These are phyloP conservation scores for Protonemura montana DNA, from an alignment of 2,888 invertebrate genomes.

Conservation along the genomic window DNA sequence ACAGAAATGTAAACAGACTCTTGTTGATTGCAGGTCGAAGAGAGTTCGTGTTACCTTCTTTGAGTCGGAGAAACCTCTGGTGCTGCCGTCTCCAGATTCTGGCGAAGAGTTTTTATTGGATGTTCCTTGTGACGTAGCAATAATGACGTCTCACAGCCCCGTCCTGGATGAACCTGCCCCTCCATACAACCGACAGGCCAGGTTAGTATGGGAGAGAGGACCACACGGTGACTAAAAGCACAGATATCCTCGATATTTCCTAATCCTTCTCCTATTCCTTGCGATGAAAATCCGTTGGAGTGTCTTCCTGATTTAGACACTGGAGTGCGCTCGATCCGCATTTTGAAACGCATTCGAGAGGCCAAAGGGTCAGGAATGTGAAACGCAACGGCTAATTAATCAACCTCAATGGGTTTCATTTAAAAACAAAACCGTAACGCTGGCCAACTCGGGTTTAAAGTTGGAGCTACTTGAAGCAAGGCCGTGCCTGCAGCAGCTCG, in stretches of 20 bases:
- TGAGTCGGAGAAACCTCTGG: constrained; percentile 81
- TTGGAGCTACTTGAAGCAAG: not conserved
- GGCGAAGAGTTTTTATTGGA: constrained; percentile 62
- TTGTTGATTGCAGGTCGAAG: constrained; percentile 67
- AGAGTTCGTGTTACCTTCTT: constrained; percentile 83
- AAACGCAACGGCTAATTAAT: not conserved
- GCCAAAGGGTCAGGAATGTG: not conserved
- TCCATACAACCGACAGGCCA: constrained; percentile 72
- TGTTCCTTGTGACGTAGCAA: constrained; percentile 52
- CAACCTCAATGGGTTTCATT: not conserved
- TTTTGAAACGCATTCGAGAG: not conserved
- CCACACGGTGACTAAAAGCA: too few relatives aligned
- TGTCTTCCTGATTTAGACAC: too few relatives aligned
- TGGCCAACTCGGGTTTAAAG: not conserved
- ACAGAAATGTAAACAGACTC: not conserved
- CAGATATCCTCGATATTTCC: too few relatives aligned
- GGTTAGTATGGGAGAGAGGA: constrained; percentile 60
- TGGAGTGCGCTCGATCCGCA: too few relatives aligned
- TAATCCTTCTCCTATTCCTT: not conserved
- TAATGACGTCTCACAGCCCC: constrained; percentile 55
- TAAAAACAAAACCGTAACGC: not conserved
- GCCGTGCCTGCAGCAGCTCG: not conserved
- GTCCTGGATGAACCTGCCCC: constrained; percentile 60
- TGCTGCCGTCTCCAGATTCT: constrained; percentile 69
- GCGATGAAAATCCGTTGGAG: too few relatives aligned